Evolutionary conservation across 2,888 invertebrate species (phyloP), one percentile per base, ranked within the genome.

Genomic region (Microplitis manilae): DNA sequence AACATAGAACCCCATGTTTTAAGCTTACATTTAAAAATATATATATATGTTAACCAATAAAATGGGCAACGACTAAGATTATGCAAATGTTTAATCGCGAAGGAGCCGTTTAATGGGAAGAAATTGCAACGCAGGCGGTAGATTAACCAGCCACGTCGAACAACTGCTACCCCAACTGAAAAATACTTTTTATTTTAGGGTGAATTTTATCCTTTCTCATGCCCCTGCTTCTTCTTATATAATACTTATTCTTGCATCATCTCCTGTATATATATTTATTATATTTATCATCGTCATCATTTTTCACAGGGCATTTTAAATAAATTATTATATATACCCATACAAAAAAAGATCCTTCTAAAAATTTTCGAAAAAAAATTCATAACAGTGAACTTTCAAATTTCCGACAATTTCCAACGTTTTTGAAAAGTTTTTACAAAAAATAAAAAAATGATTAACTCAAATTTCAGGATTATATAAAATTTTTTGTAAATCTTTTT

Each of bases 51-150:
- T 30, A 15, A 39, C 61, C 62, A 75, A 75, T 75, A 61, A 75
- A 68, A 75, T 68, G 61, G 50, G 74, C 40, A 40, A 68, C 74
- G 50, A 68, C 76, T 73, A 76, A 81, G 89, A 89, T 89, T 88
- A 89, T 88, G 89, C 88, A 89, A 89, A 89, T 89, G 88, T 87
- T 88, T 88, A 89, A 88, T 89, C 87, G 87, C 87, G 83, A 81
- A 85, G 85, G 84, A 84, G 81, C 81, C 20, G 84, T 85, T 87
- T 88, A 89, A 89, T 88, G 88, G 88, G 86, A 88, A 89, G 89
- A 89, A 89, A 89, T 89, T 89, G 89, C 88, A 87, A 84, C 85
- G 87, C 86, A 86, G 85, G 89, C 88, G 85, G 83, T 85, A 86
- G 89, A 89, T 89, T 89, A 89, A 89, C 85, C 85, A 85, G 84